Evolutionary conservation across 2,113 vertebrate genomes (phyloP), one percentile per base, ranked within the genome.

Genomic region (Albula glossodonta): DNA sequence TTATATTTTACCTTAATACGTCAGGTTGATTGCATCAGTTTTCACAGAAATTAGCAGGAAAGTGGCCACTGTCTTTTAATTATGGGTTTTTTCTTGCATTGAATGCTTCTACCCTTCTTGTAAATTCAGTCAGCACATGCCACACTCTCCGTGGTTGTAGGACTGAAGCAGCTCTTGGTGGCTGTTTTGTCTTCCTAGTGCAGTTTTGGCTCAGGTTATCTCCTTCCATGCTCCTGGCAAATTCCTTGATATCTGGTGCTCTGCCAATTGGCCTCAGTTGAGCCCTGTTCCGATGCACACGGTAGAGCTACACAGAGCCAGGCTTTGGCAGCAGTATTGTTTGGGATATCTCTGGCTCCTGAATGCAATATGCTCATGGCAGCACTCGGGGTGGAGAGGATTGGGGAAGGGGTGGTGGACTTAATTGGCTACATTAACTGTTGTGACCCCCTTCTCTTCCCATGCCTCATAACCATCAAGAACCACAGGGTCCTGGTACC

Each of bases 361-460:
- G 90, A 91, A 88, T 88, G 89, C 93, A 87, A 53, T 90, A 84
- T 86, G 89, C 92, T 93, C 90, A 93, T 93, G 91, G 92, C 88
- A 91, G 90, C 92, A 92, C 92, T 91, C 90, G 90, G 90, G 92
- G 89, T 91, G 89, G 88, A 31, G 85, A 79, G 81, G 41, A 41
- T 87, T 51, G 25, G 53, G 70, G 70, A 74, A 22, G n/a, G 70
- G 70, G 70, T 74, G 70, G n/a, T n/a, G 4, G 70, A 74, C 90
- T 90, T 92, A 93, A 93, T 94, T 93, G 90, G 88, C 87, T 87
- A 87, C 79, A 92, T 93, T 93, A 90, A 88, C 89, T 89, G 78
- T 85, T 90, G 87, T 89, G 88, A 87, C 83, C 89, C 89, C 88
- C 60, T 82, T 87, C 83, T 19, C 85, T 90, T 85, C 86, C 15